Evolutionary conservation across 2,888 invertebrate genomes (phyloP).

Genomic region (Merodon equestris): DNA sequence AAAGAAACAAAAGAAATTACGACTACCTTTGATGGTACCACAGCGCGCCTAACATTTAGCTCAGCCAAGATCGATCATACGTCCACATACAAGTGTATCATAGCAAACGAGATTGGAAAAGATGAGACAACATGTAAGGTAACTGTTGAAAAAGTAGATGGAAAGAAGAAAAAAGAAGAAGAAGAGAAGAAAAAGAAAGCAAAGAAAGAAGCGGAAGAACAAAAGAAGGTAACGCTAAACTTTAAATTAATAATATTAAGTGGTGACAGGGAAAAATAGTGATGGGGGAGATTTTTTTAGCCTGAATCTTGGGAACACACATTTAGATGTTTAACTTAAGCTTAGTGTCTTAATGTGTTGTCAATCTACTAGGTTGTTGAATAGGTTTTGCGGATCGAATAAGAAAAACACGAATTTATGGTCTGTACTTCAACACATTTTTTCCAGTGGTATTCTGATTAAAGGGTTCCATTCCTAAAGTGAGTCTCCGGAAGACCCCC

Average conservation of each 20-base stretch:
- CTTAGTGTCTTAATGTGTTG: too few species aligned
- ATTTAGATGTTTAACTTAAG: too few species aligned
- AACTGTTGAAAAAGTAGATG: constrained; percentile 84
- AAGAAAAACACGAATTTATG: too few species aligned
- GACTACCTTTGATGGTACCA: constrained; percentile 91
- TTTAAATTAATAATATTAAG: too few species aligned
- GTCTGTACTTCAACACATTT: too few species aligned
- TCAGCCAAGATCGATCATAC: constrained; percentile 87
- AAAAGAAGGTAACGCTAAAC: constrained; percentile 78
- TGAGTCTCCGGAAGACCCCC: too few species aligned
- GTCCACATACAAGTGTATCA: constrained; percentile 90
- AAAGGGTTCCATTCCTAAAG: too few species aligned
- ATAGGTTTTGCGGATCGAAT: too few species aligned
- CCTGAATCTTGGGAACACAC: too few species aligned
- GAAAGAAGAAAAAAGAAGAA: constrained; percentile 81
- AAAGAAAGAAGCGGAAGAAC: constrained; percentile 79
- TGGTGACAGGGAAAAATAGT: constrained; percentile 21
- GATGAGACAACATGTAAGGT: constrained; percentile 93
- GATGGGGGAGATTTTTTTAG: neutral
- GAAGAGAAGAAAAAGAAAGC: constrained; percentile 79
- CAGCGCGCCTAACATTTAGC: constrained; percentile 88
- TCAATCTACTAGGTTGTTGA: too few species aligned
- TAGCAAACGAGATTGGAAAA: constrained; percentile 94
- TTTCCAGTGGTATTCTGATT: too few species aligned
- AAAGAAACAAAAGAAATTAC: constrained; percentile 88